Conservation (phyloP, 2,113 vertebrate species). For the Panthera leo region DNA sequence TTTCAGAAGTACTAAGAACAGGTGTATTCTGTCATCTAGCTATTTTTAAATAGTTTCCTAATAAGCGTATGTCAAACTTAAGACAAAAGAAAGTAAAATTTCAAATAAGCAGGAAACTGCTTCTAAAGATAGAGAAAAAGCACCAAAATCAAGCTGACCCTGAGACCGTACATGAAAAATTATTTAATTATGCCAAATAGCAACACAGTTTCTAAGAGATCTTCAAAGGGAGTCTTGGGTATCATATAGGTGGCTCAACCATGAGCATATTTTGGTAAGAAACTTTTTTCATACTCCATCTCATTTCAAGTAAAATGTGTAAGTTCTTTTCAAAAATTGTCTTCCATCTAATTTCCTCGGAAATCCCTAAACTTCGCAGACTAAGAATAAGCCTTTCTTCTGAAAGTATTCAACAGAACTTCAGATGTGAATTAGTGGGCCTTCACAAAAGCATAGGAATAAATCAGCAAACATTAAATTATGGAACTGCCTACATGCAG, state of each 20-base stretch:
- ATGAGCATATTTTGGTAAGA: background rate
- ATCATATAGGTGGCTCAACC: background rate
- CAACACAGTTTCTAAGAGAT: constrained; percentile 24
- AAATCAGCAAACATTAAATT: background rate
- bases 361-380: background rate
- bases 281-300: background rate
- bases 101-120: constrained; percentile 10
- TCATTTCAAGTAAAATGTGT: constrained; percentile 14
- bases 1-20: constrained; percentile 33
- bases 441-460: background rate
- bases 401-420: background rate
- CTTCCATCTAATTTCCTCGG: background rate
- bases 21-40: background rate
- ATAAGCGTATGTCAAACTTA: background rate
- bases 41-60: constrained; percentile 37
- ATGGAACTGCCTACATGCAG: background rate
- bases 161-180: background rate
- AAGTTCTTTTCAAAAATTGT: background rate
- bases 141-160: background rate
- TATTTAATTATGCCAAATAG: background rate
- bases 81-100: constrained; percentile 37
- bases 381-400: background rate
- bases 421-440: background rate
- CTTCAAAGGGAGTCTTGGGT: background rate
- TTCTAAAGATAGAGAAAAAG: background rate